Base-by-base conservation (phyloP, 2,113 vertebrate genomes). In the Clarias batrachus region DNA sequence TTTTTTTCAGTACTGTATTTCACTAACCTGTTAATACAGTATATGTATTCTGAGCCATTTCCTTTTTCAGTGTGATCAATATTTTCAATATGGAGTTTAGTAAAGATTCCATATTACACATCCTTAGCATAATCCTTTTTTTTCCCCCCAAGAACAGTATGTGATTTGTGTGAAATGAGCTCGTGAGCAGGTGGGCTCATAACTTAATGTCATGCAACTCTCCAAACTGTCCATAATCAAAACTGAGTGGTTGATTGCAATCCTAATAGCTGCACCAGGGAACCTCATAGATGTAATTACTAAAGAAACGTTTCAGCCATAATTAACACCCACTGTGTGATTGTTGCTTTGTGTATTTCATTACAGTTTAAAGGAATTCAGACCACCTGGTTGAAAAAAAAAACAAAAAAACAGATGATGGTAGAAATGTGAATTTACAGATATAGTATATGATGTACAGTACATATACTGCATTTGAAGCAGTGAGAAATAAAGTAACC, bases 191-290 rank as follows among this genome's bases (percentile, higher is more conserved):
- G 71, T 85, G 37, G 25, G 19, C 57, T 52, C 33, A 23, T 76
- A 63, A 37, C 71, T 60, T 19, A 59, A 21, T 62, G 1, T 62
- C 33, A 17, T 62, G 52, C 57, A 62, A 21, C 6, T 48, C 6
- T 48, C 11, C 52, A 59, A 30, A 73, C 66, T 73, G 30, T 60
- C 30, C 14, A 62, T 19, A 84, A 84, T 74, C 68, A 84, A 16
- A 59, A 62, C 23, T 3, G 57, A 84, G 70, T 84, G 70, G 30
- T 76, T 84, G 70, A 84, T 60, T 74, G 57, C 70, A 77, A 27
- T 16, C 71, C n/a, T 62, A 71, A 74, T 62, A 62, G 25, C 57
- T 74, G 68, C 70, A 60, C 14, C 17, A 19, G 60, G 71, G 59
- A 63, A 54, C 10, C 14, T 59, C 71, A 76, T 19, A 57, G 57